Evolutionary conservation across 2,113 vertebrate species (phyloP).

Genomic region (Steatornis caripensis): DNA sequence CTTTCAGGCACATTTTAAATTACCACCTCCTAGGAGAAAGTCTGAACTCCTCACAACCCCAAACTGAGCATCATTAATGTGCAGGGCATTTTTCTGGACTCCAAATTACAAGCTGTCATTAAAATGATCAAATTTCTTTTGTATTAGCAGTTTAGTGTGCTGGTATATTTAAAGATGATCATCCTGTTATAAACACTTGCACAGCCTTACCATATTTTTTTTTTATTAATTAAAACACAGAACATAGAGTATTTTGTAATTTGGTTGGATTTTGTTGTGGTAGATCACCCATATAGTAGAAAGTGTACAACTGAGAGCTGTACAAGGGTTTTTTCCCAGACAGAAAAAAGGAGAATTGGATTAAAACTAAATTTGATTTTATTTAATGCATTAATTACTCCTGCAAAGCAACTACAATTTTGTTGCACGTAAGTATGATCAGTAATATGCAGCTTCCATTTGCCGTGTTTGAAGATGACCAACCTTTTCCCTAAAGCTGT

Average conservation of each 20-base stretch:
- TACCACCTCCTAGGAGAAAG: background rate
- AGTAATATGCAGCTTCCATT: background rate
- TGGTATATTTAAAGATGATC: background rate
- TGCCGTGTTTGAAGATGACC: background rate
- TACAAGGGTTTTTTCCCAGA: background rate
- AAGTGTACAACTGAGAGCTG: background rate
- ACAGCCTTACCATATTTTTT: background rate
- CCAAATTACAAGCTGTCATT: background rate
- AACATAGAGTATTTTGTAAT: background rate
- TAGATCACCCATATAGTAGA: background rate
- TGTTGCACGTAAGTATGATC: background rate
- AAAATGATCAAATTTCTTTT: background rate
- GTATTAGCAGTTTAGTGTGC: background rate
- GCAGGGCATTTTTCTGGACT: background rate
- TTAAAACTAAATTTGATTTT: background rate
- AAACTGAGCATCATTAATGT: background rate
- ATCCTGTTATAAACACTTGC: background rate
- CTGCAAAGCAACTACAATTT: background rate
- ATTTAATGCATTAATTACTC: background rate
- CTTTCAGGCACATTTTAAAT: background rate
- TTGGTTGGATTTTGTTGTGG: background rate
- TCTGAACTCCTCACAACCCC: background rate
- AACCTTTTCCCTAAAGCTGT: background rate
- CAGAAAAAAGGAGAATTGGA: background rate
- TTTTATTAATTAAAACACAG: background rate